phyloP scores from a whole-genome alignment of 2,113 vertebrate genomes.

The Lepus europaeus region DNA sequence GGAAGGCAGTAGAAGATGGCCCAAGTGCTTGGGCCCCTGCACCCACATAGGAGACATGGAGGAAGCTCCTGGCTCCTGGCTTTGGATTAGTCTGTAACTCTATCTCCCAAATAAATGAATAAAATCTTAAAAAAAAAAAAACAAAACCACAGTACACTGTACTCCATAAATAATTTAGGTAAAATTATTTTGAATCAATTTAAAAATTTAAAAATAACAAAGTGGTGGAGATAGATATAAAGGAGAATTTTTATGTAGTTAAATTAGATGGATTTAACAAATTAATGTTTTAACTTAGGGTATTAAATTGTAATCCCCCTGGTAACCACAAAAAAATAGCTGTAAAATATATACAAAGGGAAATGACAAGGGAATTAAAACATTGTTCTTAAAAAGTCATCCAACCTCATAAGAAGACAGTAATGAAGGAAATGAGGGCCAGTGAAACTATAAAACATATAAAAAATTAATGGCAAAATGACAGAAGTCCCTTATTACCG shows the following conservation, averaged over 20 bases:
- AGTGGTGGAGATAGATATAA: not conserved
- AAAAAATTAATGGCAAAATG: constrained; percentile 29
- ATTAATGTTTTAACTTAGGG: not conserved
- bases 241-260: not conserved
- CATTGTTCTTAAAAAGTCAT: not conserved
- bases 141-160: too few relatives aligned
- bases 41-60: too few relatives aligned
- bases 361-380: not conserved
- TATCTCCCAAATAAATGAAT: too few relatives aligned
- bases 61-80: too few relatives aligned
- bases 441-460: not conserved
- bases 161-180: too few relatives aligned
- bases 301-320: not conserved
- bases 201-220: not conserved
- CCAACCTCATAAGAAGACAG: not conserved
- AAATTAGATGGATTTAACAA: not conserved
- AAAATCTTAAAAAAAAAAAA: too few relatives aligned
- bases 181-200: too few relatives aligned
- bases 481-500: not conserved
- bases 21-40: too few relatives aligned
- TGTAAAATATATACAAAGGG: not conserved
- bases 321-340: not conserved
- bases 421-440: not conserved
- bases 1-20: too few relatives aligned
- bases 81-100: too few relatives aligned